These are phyloP conservation scores for Koerneria pararmatus DNA, from an alignment of 2,888 invertebrate genomes.

Conservation along the genomic window DNA sequence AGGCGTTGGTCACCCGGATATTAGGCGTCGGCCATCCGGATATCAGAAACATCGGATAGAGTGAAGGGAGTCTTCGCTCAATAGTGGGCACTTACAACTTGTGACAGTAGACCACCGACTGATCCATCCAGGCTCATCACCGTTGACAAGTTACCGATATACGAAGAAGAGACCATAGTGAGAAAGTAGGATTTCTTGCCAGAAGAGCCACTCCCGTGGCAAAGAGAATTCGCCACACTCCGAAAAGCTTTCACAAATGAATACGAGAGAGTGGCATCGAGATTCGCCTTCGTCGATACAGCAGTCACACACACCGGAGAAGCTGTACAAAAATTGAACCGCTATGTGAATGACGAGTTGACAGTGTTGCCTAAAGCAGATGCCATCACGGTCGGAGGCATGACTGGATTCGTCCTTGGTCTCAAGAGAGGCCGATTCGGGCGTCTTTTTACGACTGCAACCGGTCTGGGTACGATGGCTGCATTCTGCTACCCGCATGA, in stretches of 20 bases:
- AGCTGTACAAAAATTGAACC: slow-evolving; percentile 30
- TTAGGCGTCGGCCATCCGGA: too few species aligned
- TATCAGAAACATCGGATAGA: too few species aligned
- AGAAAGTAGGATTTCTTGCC: slow-evolving; percentile 47
- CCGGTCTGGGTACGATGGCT: slow-evolving; percentile 54
- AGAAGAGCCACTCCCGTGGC: slow-evolving; percentile 50
- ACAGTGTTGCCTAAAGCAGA: slow-evolving; percentile 74
- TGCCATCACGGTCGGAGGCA: slow-evolving; percentile 74
- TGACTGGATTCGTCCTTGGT: slow-evolving; percentile 75
- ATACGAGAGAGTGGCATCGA: slow-evolving; percentile 16
- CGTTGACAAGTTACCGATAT: slow-evolving; percentile 27
- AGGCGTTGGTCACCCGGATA: too few species aligned
- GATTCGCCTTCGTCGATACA: slow-evolving; percentile 23
- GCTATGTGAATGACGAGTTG: slow-evolving; percentile 73
- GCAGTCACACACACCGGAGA: slow-evolving; percentile 20
- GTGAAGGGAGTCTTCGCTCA: slow-evolving; percentile 37
- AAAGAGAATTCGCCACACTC: slow-evolving; percentile 47
- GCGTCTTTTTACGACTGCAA: slow-evolving; percentile 45
- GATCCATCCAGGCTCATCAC: slow-evolving; percentile 28
- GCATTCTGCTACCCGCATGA: slow-evolving; percentile 60
- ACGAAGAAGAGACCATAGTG: too few species aligned
- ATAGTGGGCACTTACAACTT: slow-evolving; percentile 42
- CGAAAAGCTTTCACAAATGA: slow-evolving; percentile 30
- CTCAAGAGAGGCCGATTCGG: slow-evolving; percentile 63
- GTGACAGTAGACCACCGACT: slow-evolving; percentile 28